Evolutionary conservation across 2,113 vertebrate species (phyloP).

Genomic region (Hystrix cristata): DNA sequence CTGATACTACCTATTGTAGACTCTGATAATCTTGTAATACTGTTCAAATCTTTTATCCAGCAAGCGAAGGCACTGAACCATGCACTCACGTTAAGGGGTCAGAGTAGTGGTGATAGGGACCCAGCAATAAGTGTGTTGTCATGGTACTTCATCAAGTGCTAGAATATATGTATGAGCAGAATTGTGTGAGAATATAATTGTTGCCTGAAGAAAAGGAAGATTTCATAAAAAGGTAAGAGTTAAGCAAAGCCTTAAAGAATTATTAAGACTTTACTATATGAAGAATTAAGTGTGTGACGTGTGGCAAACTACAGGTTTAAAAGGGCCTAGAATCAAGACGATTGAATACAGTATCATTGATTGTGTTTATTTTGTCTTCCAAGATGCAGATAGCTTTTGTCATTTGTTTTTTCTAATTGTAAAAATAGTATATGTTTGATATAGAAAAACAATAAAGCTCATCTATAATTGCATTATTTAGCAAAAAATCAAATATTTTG

Average conservation of each 20-base stretch:
- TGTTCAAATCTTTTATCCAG: background rate
- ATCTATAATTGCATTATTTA: background rate
- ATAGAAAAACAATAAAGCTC: background rate
- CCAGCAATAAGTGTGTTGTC: background rate
- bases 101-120: background rate
- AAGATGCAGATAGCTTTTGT: background rate
- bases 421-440: constrained; percentile 15
- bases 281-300: background rate
- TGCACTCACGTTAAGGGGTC: constrained; percentile 3
- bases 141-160: background rate
- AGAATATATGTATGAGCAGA: background rate
- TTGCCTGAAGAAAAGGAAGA: background rate
- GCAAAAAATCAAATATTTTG: background rate
- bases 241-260: constrained; percentile 16
- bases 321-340: background rate
- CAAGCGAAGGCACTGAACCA: background rate
- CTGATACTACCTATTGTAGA: background rate
- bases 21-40: background rate
- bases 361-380: constrained; percentile 37
- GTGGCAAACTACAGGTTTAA: background rate
- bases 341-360: background rate
- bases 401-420: constrained; percentile 7
- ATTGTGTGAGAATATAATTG: background rate
- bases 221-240: background rate
- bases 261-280: background rate